phyloP scores from a whole-genome alignment of 2,113 vertebrate species.

The Hydropotes inermis region DNA sequence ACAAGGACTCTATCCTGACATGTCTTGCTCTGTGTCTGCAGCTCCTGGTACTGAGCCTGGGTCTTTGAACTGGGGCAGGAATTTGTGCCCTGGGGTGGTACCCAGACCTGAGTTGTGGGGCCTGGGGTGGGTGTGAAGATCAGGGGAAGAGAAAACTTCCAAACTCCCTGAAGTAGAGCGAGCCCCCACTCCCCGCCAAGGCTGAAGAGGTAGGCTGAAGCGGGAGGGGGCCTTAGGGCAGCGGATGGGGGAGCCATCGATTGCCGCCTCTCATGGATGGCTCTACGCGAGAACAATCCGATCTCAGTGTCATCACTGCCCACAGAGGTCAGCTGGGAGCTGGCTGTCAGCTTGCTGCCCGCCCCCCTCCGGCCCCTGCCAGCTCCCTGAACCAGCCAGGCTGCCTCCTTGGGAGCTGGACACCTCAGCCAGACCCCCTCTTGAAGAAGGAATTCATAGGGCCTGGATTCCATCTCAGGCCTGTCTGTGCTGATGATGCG shows the following conservation, averaged over 20 bases:
- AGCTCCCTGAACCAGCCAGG: neutral
- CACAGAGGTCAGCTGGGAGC: constrained; percentile 27
- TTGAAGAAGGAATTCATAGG: too few species aligned
- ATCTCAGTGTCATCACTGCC: neutral
- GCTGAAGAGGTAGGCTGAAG: neutral
- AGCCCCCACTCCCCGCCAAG: neutral
- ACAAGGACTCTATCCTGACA: neutral
- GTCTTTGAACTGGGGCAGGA: neutral
- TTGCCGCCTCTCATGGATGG: neutral
- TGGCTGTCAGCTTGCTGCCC: constrained; percentile 4
- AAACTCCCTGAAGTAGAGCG: neutral
- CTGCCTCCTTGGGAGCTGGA: neutral
- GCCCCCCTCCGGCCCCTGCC: neutral
- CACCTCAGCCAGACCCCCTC: neutral
- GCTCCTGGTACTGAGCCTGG: neutral
- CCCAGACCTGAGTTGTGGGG: neutral
- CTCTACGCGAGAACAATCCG: constrained; percentile 12
- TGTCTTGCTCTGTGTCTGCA: neutral
- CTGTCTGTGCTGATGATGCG: too few species aligned
- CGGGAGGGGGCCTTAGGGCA: too few species aligned
- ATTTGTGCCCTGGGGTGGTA: neutral
- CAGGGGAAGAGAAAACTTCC: neutral
- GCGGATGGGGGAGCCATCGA: neutral
- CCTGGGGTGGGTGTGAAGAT: neutral
- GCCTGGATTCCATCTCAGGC: too few species aligned